phyloP scores from a whole-genome alignment of 1,140 invertebrate genomes.

The Temnothorax nylanderi region DNA sequence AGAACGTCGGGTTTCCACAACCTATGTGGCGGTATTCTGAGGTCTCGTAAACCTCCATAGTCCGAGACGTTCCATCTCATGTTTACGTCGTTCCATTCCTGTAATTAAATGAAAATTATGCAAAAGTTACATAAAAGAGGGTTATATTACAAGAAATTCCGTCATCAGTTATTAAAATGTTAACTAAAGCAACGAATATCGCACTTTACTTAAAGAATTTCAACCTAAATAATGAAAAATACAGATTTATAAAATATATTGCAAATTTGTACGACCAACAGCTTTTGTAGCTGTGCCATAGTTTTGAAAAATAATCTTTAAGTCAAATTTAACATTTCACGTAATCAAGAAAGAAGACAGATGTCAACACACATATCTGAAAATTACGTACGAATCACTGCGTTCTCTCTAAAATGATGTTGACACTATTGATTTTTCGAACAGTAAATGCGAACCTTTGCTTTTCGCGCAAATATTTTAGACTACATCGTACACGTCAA shows the following conservation, averaged over 20 bases:
- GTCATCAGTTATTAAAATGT: not conserved
- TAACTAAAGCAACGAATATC: not conserved
- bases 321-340: not conserved
- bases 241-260: not conserved
- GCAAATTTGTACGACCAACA: not conserved
- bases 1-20: conserved; percentile 99
- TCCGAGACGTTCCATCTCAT: conserved; percentile 98
- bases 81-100: conserved; percentile 99
- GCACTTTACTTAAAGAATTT: not conserved
- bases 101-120: conserved; percentile 70
- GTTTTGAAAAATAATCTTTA: not conserved
- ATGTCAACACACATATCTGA: not conserved
- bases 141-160: not conserved
- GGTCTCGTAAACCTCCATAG: conserved; percentile 98
- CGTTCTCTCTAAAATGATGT: conserved; percentile 8
- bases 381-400: conserved; percentile 37
- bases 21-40: conserved; percentile 97
- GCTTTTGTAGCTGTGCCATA: not conserved
- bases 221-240: not conserved
- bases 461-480: conserved; percentile 49
- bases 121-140: not conserved
- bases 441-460: not conserved
- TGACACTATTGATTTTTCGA: conserved; percentile 51
- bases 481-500: conserved; percentile 16
- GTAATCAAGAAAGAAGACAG: not conserved